These are phyloP conservation scores for Achroia grisella DNA, from an alignment of 1,140 invertebrate species.

Conservation along the genomic window DNA sequence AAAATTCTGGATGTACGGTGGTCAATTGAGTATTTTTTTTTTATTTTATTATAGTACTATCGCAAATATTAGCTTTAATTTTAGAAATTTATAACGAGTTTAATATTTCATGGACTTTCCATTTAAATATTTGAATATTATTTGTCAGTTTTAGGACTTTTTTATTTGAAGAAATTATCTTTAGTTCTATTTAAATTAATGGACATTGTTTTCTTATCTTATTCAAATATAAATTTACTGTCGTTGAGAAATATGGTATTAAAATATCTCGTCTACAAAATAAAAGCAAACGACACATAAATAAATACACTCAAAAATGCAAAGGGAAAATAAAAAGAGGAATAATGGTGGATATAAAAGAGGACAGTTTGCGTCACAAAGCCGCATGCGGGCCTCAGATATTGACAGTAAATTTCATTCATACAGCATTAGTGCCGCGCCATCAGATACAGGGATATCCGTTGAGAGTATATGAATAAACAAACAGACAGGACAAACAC, in stretches of 20 bases:
- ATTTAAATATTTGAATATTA: too few species aligned
- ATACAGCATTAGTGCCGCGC: constrained; percentile 70
- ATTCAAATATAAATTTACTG: too few species aligned
- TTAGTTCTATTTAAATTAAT: too few species aligned
- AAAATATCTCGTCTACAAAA: constrained; percentile 16
- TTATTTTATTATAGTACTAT: too few species aligned
- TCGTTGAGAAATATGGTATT: constrained; percentile 2
- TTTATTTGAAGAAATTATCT: too few species aligned
- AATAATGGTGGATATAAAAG: constrained; percentile 63
- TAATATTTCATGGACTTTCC: too few species aligned
- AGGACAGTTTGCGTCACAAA: constrained; percentile 68
- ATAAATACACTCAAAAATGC: constrained; percentile 50
- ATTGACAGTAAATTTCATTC: constrained; percentile 74
- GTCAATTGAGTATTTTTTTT: too few species aligned
- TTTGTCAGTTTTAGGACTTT: too few species aligned
- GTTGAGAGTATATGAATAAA: constrained; percentile 20
- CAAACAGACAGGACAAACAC: neutral
- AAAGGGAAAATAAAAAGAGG: constrained; percentile 47
- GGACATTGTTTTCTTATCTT: too few species aligned
- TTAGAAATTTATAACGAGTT: too few species aligned
- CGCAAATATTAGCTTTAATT: too few species aligned
- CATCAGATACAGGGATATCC: constrained; percentile 64
- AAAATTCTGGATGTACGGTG: too few species aligned
- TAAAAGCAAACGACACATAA: constrained; percentile 17
- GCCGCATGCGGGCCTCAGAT: constrained; percentile 70